Base-by-base conservation (phyloP, 2,888 invertebrate species). In the Diogma glabrata region DNA sequence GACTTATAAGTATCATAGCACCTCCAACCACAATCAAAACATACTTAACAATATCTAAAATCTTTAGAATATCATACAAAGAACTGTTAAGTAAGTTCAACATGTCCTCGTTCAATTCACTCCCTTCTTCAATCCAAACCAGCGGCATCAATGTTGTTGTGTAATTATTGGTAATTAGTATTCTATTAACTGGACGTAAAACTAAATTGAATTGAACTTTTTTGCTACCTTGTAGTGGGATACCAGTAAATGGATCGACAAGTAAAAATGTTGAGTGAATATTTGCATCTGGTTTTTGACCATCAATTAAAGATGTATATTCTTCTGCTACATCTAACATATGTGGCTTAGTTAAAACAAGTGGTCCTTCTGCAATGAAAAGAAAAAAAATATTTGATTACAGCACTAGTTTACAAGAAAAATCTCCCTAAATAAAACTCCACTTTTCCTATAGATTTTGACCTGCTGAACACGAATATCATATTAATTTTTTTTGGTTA, bases 321-420 rank as follows among this genome's bases (percentile, higher is more conserved):
- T 64, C 66, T 49, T 69, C 63, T 58, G 81, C 76, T 9, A 79
- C 82, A 54, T 75, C 75, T 50, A 82, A 66, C 67, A 85, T 79
- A 64, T 89, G 88, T 1, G 88, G 87, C 58, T 82, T 75, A 7
- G 83, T 78, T 53, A 84, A 63, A 47, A 87, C 75, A 40, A 87
- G 70, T 28, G 81, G 81, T 9, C 81, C 81, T 57, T 81, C 85
- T 84, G 19, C 6, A 40, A 26, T 46, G 23, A 24, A 4, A 38
- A 38, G 20, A 10, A 22, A 40, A 19, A 19, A 19, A 40, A 40
- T 12, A 5, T 19, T n/a, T n/a, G n/a, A n/a, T n/a, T n/a, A n/a
- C n/a, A n/a, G n/a, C n/a, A n/a, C n/a, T n/a, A 4, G 38, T 38
- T n/a, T n/a, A n/a, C n/a, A n/a, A n/a, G n/a, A n/a, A n/a, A n/a